phyloP scores from a whole-genome alignment of 2,113 vertebrate species.

The Tragelaphus imberbis region DNA sequence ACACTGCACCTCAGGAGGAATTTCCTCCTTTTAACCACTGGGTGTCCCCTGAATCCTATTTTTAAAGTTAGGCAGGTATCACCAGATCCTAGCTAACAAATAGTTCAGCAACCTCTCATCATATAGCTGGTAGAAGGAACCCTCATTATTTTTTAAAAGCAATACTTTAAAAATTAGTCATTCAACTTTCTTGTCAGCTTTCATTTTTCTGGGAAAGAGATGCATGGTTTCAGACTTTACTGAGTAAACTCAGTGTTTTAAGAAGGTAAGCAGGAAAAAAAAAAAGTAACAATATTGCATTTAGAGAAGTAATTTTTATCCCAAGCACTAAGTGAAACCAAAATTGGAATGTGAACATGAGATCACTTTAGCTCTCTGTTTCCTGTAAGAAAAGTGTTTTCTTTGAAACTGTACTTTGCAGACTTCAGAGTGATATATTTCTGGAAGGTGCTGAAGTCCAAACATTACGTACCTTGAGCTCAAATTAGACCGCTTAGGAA shows the following conservation, averaged over 20 bases:
- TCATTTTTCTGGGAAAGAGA: background rate
- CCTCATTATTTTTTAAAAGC: background rate
- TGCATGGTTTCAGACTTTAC: background rate
- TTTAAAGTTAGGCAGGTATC: background rate
- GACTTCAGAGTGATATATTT: background rate
- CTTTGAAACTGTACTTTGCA: background rate
- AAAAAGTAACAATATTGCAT: background rate
- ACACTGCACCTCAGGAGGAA: background rate
- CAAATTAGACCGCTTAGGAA: background rate
- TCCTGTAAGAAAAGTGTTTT: conserved; percentile 17
- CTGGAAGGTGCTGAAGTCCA: background rate
- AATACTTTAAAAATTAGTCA: background rate
- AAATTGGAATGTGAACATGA: background rate
- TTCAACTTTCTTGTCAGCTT: background rate
- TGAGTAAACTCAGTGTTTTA: background rate
- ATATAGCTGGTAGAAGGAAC: background rate
- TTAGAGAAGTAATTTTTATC: background rate
- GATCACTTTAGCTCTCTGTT: background rate
- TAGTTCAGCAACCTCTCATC: background rate
- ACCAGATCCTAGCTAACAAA: background rate
- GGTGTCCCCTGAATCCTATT: background rate
- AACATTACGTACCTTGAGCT: background rate
- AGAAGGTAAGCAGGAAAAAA: background rate
- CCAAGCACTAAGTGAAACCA: background rate
- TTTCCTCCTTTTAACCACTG: conserved; percentile 25